phyloP scores from a whole-genome alignment of 1,140 invertebrate species.

The Drosophila ironensis region DNA sequence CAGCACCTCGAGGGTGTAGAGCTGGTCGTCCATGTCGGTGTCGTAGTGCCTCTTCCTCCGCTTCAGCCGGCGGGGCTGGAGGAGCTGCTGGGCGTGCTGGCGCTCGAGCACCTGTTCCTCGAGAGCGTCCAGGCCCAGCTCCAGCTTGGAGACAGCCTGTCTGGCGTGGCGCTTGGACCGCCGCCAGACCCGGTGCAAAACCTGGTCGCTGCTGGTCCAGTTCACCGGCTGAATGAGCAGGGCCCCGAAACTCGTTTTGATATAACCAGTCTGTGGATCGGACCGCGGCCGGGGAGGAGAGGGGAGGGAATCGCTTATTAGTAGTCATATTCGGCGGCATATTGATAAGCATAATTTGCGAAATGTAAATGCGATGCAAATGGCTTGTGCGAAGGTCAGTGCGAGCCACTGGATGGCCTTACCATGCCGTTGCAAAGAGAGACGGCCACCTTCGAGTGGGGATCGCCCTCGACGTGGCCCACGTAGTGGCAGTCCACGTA shows the following conservation, averaged over 20 bases:
- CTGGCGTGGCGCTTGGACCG: conserved; percentile 71
- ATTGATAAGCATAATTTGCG: conserved; percentile 70
- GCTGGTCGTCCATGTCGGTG: conserved; percentile 74
- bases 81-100: conserved; percentile 9
- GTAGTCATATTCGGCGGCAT: conserved; percentile 69
- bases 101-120: conserved; percentile 12
- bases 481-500: conserved; percentile 87
- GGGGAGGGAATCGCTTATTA: conserved; percentile 38
- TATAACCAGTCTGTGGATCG: conserved; percentile 87
- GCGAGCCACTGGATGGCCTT: conserved; percentile 47
- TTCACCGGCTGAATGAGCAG: conserved; percentile 86
- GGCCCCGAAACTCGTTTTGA: conserved; percentile 85
- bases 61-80: conserved; percentile 26
- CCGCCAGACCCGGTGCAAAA: conserved; percentile 75
- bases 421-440: conserved; percentile 90
- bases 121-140: conserved; percentile 63
- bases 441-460: conserved; percentile 86
- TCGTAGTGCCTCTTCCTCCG: conserved; percentile 79
- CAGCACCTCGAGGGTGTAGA: conserved; percentile 90
- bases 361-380: conserved; percentile 59
- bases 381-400: conserved; percentile 51
- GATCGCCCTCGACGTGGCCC: conserved; percentile 86
- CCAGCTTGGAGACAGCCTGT: conserved; percentile 70
- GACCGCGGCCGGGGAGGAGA: conserved; percentile 51
- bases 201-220: conserved; percentile 74